These are phyloP conservation scores for Drosophila subquinaria DNA, from an alignment of 2,888 invertebrate genomes.

Conservation along the genomic window DNA sequence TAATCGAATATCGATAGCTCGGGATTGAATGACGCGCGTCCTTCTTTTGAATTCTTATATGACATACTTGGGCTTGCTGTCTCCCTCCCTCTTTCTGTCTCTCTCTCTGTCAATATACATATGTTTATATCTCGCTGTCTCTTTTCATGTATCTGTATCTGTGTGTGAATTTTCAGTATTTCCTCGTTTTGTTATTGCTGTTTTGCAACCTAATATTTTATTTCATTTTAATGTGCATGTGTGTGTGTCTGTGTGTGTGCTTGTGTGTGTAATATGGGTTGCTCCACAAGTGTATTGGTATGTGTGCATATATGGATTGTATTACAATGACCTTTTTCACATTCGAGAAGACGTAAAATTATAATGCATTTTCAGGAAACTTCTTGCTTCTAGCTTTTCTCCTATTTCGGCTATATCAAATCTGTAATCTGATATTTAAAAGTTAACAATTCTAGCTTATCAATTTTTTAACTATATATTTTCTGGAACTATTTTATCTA, in stretches of 20 bases:
- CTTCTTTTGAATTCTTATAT: constrained; percentile 81
- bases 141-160: constrained; percentile 11
- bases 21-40: constrained; percentile 84
- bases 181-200: constrained; percentile 40
- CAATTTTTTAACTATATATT: no score
- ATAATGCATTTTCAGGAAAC: constrained; percentile 8
- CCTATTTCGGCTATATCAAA: no score
- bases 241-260: constrained; percentile 11
- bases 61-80: constrained; percentile 66
- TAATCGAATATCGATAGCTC: constrained; percentile 86
- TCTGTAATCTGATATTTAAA: no score
- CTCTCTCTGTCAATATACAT: constrained; percentile 9
- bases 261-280: constrained; percentile 51
- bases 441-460: no score
- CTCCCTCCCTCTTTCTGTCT: constrained; percentile 3
- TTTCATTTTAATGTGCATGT: constrained; percentile 68
- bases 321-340: constrained; percentile 59
- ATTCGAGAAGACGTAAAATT: constrained; percentile 6
- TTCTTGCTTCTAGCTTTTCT: background rate
- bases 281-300: constrained; percentile 26
- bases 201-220: constrained; percentile 69
- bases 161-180: constrained; percentile 60
- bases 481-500: no score
- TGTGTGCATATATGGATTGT: constrained; percentile 39
- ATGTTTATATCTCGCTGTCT: background rate